These are phyloP conservation scores for Alca torda DNA, from an alignment of 2,797 vertebrate species.

Conservation along the genomic window DNA sequence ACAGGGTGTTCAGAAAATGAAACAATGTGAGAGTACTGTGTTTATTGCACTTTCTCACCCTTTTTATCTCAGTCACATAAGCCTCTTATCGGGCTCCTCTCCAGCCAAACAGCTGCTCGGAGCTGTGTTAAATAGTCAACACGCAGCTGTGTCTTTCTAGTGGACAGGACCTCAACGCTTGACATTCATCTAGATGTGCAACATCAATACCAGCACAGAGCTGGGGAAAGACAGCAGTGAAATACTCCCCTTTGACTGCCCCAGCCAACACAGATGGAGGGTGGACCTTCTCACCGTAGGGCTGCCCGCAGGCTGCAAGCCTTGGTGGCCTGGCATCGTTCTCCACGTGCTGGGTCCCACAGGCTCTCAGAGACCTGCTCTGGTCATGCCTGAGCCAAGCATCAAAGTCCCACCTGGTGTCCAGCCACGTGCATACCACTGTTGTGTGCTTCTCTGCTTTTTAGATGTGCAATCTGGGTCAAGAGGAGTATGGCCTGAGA, in stretches of 20 bases:
- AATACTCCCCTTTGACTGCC: not conserved
- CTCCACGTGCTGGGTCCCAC: fast-evolving
- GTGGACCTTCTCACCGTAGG: not conserved
- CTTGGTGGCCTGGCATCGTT: not conserved
- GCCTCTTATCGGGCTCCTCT: not conserved
- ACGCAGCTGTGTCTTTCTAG: not conserved
- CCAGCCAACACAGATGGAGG: not conserved
- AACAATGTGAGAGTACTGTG: not conserved
- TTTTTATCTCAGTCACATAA: conserved; percentile 5
- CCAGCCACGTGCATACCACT: not conserved
- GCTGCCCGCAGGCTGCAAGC: not conserved
- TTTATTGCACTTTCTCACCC: conserved; percentile 24
- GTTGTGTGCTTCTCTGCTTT: not conserved
- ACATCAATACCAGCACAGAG: not conserved
- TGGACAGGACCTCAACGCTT: fast-evolving
- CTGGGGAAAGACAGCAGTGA: not conserved
- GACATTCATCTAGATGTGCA: not conserved
- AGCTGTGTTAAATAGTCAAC: not conserved
- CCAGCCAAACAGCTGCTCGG: not conserved
- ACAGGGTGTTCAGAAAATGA: not conserved
- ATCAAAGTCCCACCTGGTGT: not conserved
- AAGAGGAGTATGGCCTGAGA: not conserved
- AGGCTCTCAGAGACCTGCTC: not conserved
- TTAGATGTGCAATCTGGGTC: fast-evolving
- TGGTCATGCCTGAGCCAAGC: not conserved